phyloP scores from a whole-genome alignment of 2,797 vertebrate genomes.

The Sebastiscus albofasciatus region DNA sequence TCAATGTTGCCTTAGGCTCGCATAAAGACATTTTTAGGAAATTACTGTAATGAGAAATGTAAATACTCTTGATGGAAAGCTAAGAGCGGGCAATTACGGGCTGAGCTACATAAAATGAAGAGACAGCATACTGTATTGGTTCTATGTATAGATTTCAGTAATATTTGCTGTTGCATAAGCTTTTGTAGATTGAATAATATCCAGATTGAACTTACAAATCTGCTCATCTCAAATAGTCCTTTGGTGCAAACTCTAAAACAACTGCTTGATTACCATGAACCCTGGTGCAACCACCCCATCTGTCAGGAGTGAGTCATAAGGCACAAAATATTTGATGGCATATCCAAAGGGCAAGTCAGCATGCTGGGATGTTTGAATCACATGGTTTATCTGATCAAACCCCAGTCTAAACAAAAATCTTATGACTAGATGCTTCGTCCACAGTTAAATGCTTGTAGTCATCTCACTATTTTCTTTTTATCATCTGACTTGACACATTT shows the following conservation, averaged over 20 bases:
- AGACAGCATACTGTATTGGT: not conserved
- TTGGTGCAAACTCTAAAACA: not conserved
- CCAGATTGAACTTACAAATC: not conserved
- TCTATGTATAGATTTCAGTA: not conserved
- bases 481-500: not conserved
- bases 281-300: not conserved
- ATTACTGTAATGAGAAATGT: not conserved
- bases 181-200: not conserved
- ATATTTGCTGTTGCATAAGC: not conserved
- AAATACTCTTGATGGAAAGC: not conserved
- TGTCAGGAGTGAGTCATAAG: constrained; percentile 27
- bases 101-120: not conserved
- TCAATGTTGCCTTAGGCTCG: not conserved
- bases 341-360: not conserved
- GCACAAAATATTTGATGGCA: not conserved
- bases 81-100: not conserved
- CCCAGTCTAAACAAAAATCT: constrained; percentile 40
- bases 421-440: not conserved
- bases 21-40: not conserved
- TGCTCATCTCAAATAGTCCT: not conserved
- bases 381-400: constrained; percentile 41
- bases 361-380: not conserved
- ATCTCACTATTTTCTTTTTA: not conserved
- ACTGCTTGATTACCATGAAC: not conserved
- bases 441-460: not conserved